Conservation (phyloP, 2,888 invertebrate genomes). For the Notodonta ziczac region DNA sequence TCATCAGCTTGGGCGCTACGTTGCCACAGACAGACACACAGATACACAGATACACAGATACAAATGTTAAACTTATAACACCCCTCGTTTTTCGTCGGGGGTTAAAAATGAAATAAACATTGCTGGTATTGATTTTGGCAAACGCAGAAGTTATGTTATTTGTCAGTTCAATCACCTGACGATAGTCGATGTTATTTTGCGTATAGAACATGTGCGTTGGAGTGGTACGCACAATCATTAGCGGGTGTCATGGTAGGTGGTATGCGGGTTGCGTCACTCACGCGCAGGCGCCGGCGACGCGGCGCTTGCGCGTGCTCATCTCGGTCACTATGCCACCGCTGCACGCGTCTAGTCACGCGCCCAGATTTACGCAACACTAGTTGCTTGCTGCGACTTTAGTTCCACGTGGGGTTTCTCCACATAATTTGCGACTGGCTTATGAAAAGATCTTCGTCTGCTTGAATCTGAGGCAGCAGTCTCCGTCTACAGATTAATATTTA, state of each 20-base stretch:
- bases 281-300: constrained; percentile 46
- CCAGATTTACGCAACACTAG: constrained; percentile 35
- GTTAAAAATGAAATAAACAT: no score
- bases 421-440: neutral
- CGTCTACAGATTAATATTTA: no score
- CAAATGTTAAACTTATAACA: no score
- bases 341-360: constrained; percentile 59
- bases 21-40: no score
- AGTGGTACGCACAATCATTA: constrained; percentile 6
- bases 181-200: neutral
- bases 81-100: no score
- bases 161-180: no score
- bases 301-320: constrained; percentile 45
- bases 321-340: constrained; percentile 70
- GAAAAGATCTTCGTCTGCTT: no score
- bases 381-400: neutral
- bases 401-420: neutral
- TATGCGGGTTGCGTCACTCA: constrained; percentile 47
- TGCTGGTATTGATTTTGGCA: no score
- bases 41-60: no score
- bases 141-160: no score
- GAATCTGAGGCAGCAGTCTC: no score
- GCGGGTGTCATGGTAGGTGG: constrained; percentile 41
- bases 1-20: no score
- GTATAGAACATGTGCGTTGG: neutral